Evolutionary conservation across 1,140 invertebrate species (phyloP), one percentile per base, ranked within the genome.

Genomic region (Pantala flavescens): DNA sequence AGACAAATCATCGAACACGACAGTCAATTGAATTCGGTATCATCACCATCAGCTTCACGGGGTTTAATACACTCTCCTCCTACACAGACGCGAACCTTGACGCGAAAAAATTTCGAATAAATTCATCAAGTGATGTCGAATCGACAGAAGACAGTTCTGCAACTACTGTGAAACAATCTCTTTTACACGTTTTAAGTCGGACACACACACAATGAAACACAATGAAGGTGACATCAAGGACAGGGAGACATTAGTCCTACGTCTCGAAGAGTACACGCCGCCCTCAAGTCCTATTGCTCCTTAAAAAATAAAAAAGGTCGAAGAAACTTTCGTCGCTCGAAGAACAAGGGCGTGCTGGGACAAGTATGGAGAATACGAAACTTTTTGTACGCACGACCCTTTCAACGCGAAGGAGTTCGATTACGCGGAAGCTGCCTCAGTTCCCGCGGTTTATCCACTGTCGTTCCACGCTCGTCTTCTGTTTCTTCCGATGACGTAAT

Each of bases 191-290:
- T 63, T 63, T 63, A 21, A 19, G 16, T 19, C 49, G 5, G 49
- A 63, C 49, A 63, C 49, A 49, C 43, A 63, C 49, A 63, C 49
- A 63, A 63, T 63, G 49, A 21, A 63, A 63, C 49, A 63, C 49
- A 63, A n/a, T n/a, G n/a, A 63, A 63, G 14, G n/a, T 63, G 49
- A 63, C 49, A 63, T 63, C 49, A 16, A 63, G 49, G 49, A 63
- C 28, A 36, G 49, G n/a, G 49, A 63, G 49, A 7, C 9, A 49
- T 63, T 63, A 63, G 28, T 21, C 49, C 49, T 63, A 63, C 14
- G 49, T 63, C 28, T 36, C 28, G 28, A 36, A 2, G 28, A 36
- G 9, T 5, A 36, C 2, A 36, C 2, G 2, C 28, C 9, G 28
- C 9, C 28, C 28, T 36, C 9, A 5, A 5, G 28, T 36, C 28